Evolutionary conservation across 1,140 invertebrate species (phyloP).

Genomic region (Coptotermes formosanus): DNA sequence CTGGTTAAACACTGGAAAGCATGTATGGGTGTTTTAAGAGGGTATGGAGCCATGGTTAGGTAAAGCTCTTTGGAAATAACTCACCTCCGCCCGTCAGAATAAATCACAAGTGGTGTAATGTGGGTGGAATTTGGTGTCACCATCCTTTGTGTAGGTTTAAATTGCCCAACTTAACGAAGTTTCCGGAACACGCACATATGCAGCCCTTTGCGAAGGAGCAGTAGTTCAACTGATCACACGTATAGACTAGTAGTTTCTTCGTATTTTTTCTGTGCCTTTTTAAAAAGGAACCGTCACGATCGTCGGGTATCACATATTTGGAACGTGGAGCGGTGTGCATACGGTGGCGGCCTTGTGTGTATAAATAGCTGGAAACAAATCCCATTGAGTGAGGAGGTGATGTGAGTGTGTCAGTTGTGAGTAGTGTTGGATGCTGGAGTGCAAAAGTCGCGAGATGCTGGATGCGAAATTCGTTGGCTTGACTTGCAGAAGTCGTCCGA

Average conservation of each 20-base stretch:
- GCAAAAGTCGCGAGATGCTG: not conserved
- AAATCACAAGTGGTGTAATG: not conserved
- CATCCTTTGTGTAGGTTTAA: not conserved
- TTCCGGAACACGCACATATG: not conserved
- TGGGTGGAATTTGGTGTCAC: not conserved
- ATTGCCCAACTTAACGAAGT: not conserved
- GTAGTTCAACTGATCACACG: not conserved
- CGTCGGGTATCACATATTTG: not conserved
- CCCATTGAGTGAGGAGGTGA: not conserved
- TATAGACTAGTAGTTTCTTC: not conserved
- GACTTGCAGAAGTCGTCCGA: conserved; percentile 4
- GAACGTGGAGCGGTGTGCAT: conserved; percentile 1
- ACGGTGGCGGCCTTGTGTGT: not conserved
- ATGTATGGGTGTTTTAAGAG: not conserved
- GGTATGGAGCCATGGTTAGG: not conserved
- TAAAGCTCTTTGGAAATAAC: not conserved
- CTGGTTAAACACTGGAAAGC: too few relatives aligned
- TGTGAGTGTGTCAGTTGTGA: conserved; percentile 4
- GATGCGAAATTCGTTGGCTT: not conserved
- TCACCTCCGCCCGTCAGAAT: not conserved
- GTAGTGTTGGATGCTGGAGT: not conserved
- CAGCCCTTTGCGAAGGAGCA: not conserved
- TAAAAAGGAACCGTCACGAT: not conserved
- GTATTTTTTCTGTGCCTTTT: not conserved
- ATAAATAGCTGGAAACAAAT: not conserved